Evolutionary conservation across 2,888 invertebrate species (phyloP), one percentile per base, ranked within the genome.

Genomic region (Drosophila paramelanica): DNA sequence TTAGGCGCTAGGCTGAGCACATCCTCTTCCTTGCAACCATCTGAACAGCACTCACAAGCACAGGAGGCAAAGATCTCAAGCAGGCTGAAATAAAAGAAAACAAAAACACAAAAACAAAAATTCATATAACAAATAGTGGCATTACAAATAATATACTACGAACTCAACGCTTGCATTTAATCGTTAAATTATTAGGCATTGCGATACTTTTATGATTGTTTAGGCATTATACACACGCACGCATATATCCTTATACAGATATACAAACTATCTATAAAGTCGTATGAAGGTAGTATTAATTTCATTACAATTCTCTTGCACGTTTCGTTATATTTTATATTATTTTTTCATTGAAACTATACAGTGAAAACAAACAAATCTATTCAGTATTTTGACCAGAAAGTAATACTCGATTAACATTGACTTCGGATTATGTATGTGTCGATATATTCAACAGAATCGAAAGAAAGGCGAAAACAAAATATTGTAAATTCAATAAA

Each of bases 11-110:
- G 46, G 56, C 47, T 56, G 25, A 38, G 56, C 38, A 60, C 31
- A 56, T 27, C 17, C 57, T 42, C 13, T 23, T 53, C 14, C 46
- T 41, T 33, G 39, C 14, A 42, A 17, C 20, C 27, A 61, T 38
- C 49, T 1, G 13, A 13, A 36, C n/a, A 42, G 13, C 45, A 55
- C 57, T 45, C 25, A 41, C 25, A 52, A 31, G 20, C 52, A 53
- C 43, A 17, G 39, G 56, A 50, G 57, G 39, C 25, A 73, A 60
- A 61, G 74, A 74, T 74, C 74, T 74, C 74, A 74, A 66, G 20
- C 56, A 58, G 52, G 36, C 45, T 39, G 39, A 41, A 51, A 46
- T 3, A 43, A 20, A 27, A 36, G 13, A 36, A 36, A 11, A 36
- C 36, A 36, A 36, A 11, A 13, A 4, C 5, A 36, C 7, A 33